Evolutionary conservation across 2,888 invertebrate species (phyloP).

Genomic region (Laspeyria flexula): DNA sequence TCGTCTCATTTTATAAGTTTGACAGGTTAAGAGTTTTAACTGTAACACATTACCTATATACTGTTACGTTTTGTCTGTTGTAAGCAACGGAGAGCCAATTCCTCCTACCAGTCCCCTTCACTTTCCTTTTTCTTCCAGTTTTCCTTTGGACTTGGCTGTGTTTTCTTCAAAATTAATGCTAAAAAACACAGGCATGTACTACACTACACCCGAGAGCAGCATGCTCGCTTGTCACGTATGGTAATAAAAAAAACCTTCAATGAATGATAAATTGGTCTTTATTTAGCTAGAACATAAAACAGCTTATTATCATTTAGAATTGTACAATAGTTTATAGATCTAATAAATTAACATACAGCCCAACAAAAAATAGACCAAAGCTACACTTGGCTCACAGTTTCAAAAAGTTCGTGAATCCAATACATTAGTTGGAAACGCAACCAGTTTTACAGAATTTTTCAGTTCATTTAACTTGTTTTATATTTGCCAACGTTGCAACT

Average conservation of each 20-base stretch:
- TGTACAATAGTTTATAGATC: constrained; percentile 9
- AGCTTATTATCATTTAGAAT: constrained; percentile 44
- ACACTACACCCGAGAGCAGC: no score
- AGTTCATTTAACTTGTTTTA: not conserved
- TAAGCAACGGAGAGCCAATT: no score
- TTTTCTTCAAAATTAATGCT: no score
- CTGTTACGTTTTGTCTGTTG: no score
- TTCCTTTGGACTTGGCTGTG: no score
- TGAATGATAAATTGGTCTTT: constrained; percentile 80
- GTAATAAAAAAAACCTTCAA: constrained; percentile 19
- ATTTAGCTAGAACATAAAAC: constrained; percentile 62
- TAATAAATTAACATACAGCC: not conserved
- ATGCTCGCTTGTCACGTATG: no score
- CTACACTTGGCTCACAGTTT: constrained; percentile 1
- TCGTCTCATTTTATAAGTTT: no score
- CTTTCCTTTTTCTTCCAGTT: no score
- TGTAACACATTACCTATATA: no score
- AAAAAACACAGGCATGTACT: no score
- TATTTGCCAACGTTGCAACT: not conserved
- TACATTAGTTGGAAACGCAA: not conserved
- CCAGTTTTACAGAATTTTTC: not conserved
- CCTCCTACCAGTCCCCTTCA: no score
- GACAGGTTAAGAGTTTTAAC: no score
- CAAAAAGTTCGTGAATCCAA: not conserved
- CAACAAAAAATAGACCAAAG: constrained; percentile 1